Percentiles rank a stretch among this genome's conserved stretches.
Evolutionary conservation across 2,113 vertebrate genomes (phyloP).

Genomic region (Meles meles): DNA sequence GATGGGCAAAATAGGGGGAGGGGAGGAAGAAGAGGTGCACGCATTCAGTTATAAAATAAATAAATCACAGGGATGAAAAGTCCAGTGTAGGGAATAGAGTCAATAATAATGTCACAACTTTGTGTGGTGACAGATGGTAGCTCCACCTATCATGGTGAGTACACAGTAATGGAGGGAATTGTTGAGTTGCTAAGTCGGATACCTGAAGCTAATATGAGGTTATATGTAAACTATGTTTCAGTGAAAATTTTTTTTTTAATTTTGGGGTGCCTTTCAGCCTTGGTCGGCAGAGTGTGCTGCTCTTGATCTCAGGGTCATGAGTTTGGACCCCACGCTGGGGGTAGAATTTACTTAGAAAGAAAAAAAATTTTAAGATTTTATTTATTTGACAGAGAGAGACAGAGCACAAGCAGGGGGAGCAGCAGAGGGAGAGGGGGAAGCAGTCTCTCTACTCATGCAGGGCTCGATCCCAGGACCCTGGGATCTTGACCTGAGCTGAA

Average conservation of each 20-base stretch:
- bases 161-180: not conserved
- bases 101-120: not conserved
- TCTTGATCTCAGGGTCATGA: not conserved
- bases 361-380: not conserved
- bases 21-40: not conserved
- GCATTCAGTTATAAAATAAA: not conserved
- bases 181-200: not conserved
- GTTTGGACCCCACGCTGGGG: not conserved
- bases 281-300: not conserved
- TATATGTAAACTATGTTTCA: not conserved
- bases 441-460: too few species aligned
- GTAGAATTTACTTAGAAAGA: not conserved
- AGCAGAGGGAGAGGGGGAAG: too few species aligned
- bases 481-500: too few species aligned
- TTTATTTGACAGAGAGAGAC: too few species aligned
- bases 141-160: not conserved
- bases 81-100: not conserved
- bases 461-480: too few species aligned
- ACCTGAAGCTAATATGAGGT: not conserved
- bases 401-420: too few species aligned
- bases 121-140: not conserved
- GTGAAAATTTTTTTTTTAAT: not conserved
- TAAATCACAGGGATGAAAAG: not conserved
- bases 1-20: not conserved
- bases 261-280: not conserved